Conservation (phyloP, 1,140 invertebrate genomes). For the Drosophila auraria region DNA sequence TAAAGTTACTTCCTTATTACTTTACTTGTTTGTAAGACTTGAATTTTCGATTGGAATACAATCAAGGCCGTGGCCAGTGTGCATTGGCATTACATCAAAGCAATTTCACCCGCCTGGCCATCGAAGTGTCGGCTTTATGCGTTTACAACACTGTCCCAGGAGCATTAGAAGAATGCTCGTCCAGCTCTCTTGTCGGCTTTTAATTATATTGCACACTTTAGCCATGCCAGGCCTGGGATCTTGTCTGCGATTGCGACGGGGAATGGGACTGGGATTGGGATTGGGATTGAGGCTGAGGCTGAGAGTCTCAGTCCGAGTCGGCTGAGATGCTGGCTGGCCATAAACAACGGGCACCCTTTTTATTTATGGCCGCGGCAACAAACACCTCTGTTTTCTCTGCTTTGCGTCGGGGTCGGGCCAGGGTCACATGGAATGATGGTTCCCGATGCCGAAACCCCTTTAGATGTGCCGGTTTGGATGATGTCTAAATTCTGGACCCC, state of each 20-base stretch:
- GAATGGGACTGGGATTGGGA: slow-evolving; percentile 14
- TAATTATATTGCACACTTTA: slow-evolving; percentile 85
- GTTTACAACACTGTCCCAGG: slow-evolving; percentile 70
- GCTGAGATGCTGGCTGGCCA: slow-evolving; percentile 54
- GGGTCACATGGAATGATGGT: slow-evolving; percentile 26
- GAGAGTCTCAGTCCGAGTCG: slow-evolving; percentile 33
- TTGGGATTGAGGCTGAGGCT: slow-evolving; percentile 5
- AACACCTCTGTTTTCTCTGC: slow-evolving; percentile 72
- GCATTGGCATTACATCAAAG: slow-evolving; percentile 72
- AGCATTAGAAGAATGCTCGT: slow-evolving; percentile 73
- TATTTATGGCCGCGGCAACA: slow-evolving; percentile 80
- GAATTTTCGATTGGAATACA: neutral
- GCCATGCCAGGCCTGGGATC: slow-evolving; percentile 73
- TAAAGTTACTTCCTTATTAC: neutral
- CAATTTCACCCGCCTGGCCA: slow-evolving; percentile 35
- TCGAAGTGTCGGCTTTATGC: slow-evolving; percentile 68
- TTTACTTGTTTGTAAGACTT: neutral
- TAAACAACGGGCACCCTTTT: slow-evolving; percentile 82
- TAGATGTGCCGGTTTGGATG: slow-evolving; percentile 58
- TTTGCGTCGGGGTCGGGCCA: slow-evolving; percentile 55
- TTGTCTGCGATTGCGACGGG: slow-evolving; percentile 42
- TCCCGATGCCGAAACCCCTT: slow-evolving; percentile 41
- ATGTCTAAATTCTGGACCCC: slow-evolving; percentile 75
- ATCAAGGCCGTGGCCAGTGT: slow-evolving; percentile 25
- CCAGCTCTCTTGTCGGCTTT: slow-evolving; percentile 80